Conservation (phyloP, 1,140 invertebrate genomes). For the Chelonus insularis region DNA sequence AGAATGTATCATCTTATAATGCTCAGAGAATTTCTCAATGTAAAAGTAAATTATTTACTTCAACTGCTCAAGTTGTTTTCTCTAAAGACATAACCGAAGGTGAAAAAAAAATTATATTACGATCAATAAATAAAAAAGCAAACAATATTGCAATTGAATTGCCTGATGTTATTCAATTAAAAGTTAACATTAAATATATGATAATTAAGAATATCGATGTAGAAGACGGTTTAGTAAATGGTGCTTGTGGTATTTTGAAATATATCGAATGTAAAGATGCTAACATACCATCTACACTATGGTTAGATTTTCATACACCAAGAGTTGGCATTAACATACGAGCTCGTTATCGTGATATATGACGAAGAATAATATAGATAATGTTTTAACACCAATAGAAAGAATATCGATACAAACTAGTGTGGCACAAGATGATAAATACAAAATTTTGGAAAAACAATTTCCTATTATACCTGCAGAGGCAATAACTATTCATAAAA, state of each 20-base stretch:
- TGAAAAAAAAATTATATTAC: not conserved
- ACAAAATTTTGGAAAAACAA: not conserved
- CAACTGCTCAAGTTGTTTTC: not conserved
- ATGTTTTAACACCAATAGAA: not conserved
- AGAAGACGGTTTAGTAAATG: constrained; percentile 30
- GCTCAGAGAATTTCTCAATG: constrained; percentile 19
- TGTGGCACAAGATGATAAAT: too few species aligned
- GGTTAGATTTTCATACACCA: too few species aligned
- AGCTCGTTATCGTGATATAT: too few species aligned
- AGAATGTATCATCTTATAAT: constrained; percentile 18
- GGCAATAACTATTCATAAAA: constrained; percentile 36
- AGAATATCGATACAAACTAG: not conserved
- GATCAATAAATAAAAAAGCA: not conserved
- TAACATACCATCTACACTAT: too few species aligned
- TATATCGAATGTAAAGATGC: not conserved
- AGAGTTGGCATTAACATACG: too few species aligned
- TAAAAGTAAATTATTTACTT: not conserved
- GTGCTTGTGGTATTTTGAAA: constrained; percentile 22
- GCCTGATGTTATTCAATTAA: constrained; percentile 18
- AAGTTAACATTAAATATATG: constrained; percentile 24
- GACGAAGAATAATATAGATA: too few species aligned
- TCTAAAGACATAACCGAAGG: constrained; percentile 12
- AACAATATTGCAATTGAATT: constrained; percentile 6
- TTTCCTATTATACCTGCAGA: constrained; percentile 28
- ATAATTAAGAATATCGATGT: constrained; percentile 26